Evolutionary conservation across 1,140 invertebrate species (phyloP), one percentile per base, ranked within the genome.

Genomic region (Lasioglossum baleicum): DNA sequence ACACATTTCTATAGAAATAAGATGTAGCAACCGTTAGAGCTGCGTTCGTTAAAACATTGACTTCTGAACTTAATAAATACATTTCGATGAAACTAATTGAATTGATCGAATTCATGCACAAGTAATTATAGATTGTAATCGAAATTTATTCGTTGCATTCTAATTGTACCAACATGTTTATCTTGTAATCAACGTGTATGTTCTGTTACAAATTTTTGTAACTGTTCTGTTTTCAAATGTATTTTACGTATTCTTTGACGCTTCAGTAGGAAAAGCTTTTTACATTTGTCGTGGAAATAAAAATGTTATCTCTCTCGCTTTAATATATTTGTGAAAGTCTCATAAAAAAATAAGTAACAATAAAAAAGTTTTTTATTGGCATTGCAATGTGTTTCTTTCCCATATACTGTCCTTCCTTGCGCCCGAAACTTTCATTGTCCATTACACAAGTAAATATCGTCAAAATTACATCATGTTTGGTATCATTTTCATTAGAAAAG

Each of bases 41-140:
- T 48, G 44, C 11, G 11, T 11, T n/a, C n/a, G n/a, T 78, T 56
- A 61, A 35, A 75, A 35, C 10, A 72, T 42, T 79, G 48, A 44
- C 8, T 66, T 58, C 2, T 13, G 10, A 44, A 66, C 7, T 48
- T 65, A 35, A 35, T 35, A 35, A 35, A 35, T 35, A 35, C 17
- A 42, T 42, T 42, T 42, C 3, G 5, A 42, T 22, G 11, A 44
- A 66, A 66, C 8, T 26, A n/a, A 26, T 2, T 35, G 7, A 48
- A 7, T 42, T 6, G 17, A 11, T 15, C 48, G 1, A 56, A 65
- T 7, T 7, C 65, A 31, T 56, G 17, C 2, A 8, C 26, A 17
- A 63, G 53, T 7, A 66, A 73, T 7, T 40, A 2, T 48, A 61
- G n/a, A 44, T 42, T 31, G 10, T 26, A n/a, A 65, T 42, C 31